Evolutionary conservation across 2,797 vertebrate genomes (phyloP).

Genomic region (Coregonus ussuriensis): DNA sequence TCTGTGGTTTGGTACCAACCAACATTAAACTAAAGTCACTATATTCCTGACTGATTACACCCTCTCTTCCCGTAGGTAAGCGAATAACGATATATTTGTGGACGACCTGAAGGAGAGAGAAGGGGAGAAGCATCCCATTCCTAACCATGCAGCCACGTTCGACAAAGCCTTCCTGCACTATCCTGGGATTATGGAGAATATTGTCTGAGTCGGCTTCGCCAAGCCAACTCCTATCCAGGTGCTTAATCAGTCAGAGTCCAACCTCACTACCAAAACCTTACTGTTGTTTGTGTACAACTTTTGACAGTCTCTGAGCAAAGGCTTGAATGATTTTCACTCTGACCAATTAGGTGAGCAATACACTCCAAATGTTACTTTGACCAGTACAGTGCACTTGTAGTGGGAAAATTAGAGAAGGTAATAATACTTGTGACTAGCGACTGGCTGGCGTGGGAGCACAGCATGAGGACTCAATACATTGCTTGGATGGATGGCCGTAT

Average conservation of each 20-base stretch:
- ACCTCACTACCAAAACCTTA: too few species aligned
- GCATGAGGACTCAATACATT: too few species aligned
- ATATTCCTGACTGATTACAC: too few species aligned
- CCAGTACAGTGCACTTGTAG: too few species aligned
- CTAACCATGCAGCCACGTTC: slow-evolving; percentile 87
- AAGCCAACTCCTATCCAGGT: slow-evolving; percentile 97
- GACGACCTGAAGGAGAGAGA: slow-evolving; percentile 85
- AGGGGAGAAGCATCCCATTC: slow-evolving; percentile 80
- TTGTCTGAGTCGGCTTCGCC: slow-evolving; percentile 84
- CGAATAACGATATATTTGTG: slow-evolving; percentile 90
- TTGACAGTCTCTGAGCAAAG: background rate
- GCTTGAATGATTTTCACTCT: background rate
- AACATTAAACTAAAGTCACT: too few species aligned
- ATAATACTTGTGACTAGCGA: too few species aligned
- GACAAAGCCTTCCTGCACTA: slow-evolving; percentile 85
- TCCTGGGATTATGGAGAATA: slow-evolving; percentile 89
- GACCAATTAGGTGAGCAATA: background rate
- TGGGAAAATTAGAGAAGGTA: too few species aligned
- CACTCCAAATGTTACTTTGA: background rate
- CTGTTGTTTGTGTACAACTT: too few species aligned
- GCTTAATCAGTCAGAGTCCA: slow-evolving; percentile 25
- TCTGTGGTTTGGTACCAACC: too few species aligned
- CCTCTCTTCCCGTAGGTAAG: slow-evolving; percentile 74
- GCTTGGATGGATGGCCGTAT: too few species aligned
- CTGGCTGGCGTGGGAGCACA: too few species aligned